Evolutionary conservation across 23 tunicate species (phyloP), one percentile per base, ranked within the genome.

Genomic region (Clavelina lepadiformis): DNA sequence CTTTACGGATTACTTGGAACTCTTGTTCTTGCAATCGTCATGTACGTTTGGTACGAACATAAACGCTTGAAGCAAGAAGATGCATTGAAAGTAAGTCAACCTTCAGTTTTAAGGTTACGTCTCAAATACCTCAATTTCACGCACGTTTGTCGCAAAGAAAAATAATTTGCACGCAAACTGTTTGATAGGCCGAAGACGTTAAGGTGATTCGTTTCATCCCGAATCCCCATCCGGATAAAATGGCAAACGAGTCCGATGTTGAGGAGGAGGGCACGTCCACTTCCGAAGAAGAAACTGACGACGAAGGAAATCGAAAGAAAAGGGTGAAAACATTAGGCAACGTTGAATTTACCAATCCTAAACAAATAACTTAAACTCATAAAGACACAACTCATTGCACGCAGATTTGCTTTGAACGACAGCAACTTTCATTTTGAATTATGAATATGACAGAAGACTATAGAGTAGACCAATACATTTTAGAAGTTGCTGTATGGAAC

Each of bases 201-300:
- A 45, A 72, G 0, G 5, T 72, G 33, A 58, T 72, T 26, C 67
- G 68, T 4, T 72, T 72, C 46, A 41, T 58, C 1, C 57, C 56
- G 2, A 72, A 72, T 59, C 78, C 78, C 2, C 28, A 72, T 59
- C 67, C 52, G 7, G 57, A 72, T 36, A 27, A 44, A 27, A 72
- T 72, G 78, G 78, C 56, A n/a, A 72, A 72, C 21, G 78, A 72
- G 27, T 72, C 78, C 1, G 78, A 72, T 59, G 78, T 72, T 22
- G 78, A 58, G 26, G 78, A 72, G 1, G 78, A 72, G 59, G 78
- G 78, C 29, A 58, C 78, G 5, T 72, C 78, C 21, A 72, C 78
- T 4, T 58, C 78, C 6, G 78, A 72, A 28, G 78, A 58, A 44
- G 78, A 72, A 21, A 58, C 44, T 1, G 51, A 27, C 15, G 78